These are phyloP conservation scores for Chrysolina oricalcia DNA, from an alignment of 2,888 invertebrate genomes.

Conservation along the genomic window DNA sequence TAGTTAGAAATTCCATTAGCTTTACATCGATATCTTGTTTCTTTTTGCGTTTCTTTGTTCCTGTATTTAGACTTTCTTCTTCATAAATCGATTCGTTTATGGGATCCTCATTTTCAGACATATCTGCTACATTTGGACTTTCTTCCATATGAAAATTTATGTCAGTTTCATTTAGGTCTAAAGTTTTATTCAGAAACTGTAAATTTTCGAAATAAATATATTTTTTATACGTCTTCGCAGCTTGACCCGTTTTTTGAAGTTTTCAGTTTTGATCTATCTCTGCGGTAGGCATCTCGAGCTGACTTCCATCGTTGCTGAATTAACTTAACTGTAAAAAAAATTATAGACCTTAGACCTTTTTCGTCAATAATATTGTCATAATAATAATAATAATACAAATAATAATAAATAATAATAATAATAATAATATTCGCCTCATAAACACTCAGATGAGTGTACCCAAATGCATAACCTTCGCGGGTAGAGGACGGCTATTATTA, in stretches of 20 bases:
- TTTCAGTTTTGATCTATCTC: constrained; percentile 32
- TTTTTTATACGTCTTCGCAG: too few species aligned
- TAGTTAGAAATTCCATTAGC: constrained; percentile 10
- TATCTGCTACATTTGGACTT: too few species aligned
- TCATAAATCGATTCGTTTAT: constrained; percentile 8
- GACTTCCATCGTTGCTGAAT: constrained; percentile 38
- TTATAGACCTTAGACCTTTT: constrained; percentile 3
- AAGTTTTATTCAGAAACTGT: too few species aligned
- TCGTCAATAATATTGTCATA: too few species aligned
- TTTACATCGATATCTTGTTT: constrained; percentile 30
- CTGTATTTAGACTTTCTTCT: not conserved
- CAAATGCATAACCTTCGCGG: not conserved
- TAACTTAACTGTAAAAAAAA: constrained; percentile 32
- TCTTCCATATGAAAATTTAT: too few species aligned
- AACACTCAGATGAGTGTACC: not conserved
- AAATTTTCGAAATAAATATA: too few species aligned
- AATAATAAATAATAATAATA: not conserved
- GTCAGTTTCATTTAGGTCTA: too few species aligned
- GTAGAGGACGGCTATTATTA: not conserved
- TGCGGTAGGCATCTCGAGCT: constrained; percentile 35
- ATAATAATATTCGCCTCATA: constrained; percentile 1
- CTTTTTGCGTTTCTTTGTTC: constrained; percentile 24
- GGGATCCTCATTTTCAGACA: not conserved
- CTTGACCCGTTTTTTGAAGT: constrained; percentile 20
- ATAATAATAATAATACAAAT: too few species aligned